Conservation (phyloP, 2,113 vertebrate genomes). For the Gymnobelideus leadbeateri region DNA sequence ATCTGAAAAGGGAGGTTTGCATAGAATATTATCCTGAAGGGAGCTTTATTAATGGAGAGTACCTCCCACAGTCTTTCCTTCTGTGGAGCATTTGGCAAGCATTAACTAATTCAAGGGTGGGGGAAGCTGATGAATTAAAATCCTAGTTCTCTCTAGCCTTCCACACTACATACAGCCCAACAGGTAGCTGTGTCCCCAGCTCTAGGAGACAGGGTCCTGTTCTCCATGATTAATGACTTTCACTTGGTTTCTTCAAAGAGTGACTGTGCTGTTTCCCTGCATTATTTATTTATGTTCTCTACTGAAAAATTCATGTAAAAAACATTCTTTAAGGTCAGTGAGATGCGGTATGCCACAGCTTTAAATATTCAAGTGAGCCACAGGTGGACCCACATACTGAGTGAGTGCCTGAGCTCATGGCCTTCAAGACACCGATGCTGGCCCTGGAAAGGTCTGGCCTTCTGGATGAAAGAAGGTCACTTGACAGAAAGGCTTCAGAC, state of each 20-base stretch:
- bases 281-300: constrained; percentile 81
- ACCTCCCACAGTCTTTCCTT: neutral
- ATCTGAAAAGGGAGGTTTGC: neutral
- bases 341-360: constrained; percentile 50
- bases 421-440: neutral
- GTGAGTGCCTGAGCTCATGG: neutral
- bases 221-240: constrained; percentile 78
- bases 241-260: constrained; percentile 75
- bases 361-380: constrained; percentile 44
- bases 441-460: neutral
- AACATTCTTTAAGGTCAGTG: constrained; percentile 75
- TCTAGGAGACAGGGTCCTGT: constrained; percentile 51
- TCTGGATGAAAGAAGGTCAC: neutral
- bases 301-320: constrained; percentile 78
- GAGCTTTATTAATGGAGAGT: constrained; percentile 4
- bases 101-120: neutral
- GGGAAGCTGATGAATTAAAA: neutral
- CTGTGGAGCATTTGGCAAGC: neutral
- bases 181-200: constrained; percentile 39
- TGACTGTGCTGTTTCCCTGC: constrained; percentile 66
- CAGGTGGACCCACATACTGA: constrained; percentile 24
- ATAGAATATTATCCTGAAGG: constrained; percentile 34
- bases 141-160: neutral
- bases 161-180: neutral
- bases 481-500: neutral